A percentile compares a stretch with the other conserved stretches of the same genome.
phyloP scores from a whole-genome alignment of 2,113 vertebrate genomes.

The Upupa epops region DNA sequence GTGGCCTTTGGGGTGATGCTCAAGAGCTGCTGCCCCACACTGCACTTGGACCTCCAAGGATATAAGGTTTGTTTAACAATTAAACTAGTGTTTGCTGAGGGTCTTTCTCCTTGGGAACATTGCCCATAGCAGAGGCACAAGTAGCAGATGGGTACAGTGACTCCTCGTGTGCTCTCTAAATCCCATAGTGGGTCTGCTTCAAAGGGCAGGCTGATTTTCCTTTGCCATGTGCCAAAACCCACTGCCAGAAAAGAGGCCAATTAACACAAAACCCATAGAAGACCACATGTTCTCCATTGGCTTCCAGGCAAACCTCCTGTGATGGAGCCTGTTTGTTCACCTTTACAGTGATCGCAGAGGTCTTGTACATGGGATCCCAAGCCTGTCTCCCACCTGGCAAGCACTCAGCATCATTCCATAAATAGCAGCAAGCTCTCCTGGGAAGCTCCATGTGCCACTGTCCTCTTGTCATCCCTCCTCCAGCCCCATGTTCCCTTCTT shows the following conservation, averaged over 20 bases:
- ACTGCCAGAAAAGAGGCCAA: not conserved
- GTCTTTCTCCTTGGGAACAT: not conserved
- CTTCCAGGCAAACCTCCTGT: not conserved
- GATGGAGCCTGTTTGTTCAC: not conserved
- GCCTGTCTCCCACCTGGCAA: not conserved
- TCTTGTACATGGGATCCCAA: not conserved
- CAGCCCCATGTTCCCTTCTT: not conserved
- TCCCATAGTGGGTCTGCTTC: not conserved
- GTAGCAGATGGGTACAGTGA: not conserved
- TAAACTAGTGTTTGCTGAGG: not conserved
- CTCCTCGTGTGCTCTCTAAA: not conserved
- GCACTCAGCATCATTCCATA: not conserved
- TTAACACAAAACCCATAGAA: not conserved
- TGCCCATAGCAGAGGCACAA: not conserved
- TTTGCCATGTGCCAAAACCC: not conserved
- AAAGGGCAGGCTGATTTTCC: not conserved
- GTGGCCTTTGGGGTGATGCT: not conserved
- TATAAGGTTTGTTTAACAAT: not conserved
- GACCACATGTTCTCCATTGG: not conserved
- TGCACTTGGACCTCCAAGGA: not conserved
- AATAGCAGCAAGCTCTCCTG: not conserved
- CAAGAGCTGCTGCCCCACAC: not conserved
- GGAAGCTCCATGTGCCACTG: rapidly evolving
- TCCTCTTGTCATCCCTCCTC: not conserved
- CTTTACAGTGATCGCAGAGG: not conserved